Evolutionary conservation across 2,113 vertebrate species (phyloP).

Genomic region (Halichoeres trimaculatus): DNA sequence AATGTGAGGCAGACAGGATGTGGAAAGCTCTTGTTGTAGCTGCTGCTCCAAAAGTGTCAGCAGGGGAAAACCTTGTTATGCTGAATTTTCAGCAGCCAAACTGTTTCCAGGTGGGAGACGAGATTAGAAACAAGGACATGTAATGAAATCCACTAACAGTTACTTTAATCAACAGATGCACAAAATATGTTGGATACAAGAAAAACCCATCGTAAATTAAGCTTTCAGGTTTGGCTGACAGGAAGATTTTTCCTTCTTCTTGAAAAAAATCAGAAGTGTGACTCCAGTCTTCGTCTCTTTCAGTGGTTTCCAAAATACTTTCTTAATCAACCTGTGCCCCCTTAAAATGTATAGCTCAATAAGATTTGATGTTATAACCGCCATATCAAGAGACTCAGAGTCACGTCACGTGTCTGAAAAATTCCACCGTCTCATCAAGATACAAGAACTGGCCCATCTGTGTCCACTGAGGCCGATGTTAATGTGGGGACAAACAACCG

Average conservation of each 20-base stretch:
- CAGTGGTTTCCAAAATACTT: no score
- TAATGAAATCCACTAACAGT: constrained; percentile 28
- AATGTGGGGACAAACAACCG: constrained; percentile 51
- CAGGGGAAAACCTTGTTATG: constrained; percentile 44
- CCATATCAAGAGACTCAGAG: constrained; percentile 10
- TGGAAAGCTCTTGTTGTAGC: constrained; percentile 32
- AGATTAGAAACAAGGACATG: constrained; percentile 40
- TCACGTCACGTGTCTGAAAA: neutral
- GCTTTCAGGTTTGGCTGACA: neutral
- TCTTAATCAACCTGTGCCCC: neutral
- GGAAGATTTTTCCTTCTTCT: neutral
- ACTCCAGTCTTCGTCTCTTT: no score
- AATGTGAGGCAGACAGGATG: constrained; percentile 24
- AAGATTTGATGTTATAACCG: neutral
- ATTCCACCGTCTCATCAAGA: constrained; percentile 29
- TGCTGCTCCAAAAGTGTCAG: constrained; percentile 53
- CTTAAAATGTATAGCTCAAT: neutral
- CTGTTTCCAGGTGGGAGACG: constrained; percentile 41
- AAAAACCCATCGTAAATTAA: no score
- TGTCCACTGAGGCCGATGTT: constrained; percentile 42
- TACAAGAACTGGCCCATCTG: constrained; percentile 36
- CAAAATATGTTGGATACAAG: neutral
- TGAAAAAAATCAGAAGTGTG: neutral
- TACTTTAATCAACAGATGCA: constrained; percentile 2
- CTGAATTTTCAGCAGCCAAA: constrained; percentile 55